Percentiles rank a stretch among this genome's conserved stretches.
These are phyloP conservation scores for Dryobotodes eremita DNA, from an alignment of 2,888 invertebrate species.

Conservation along the genomic window DNA sequence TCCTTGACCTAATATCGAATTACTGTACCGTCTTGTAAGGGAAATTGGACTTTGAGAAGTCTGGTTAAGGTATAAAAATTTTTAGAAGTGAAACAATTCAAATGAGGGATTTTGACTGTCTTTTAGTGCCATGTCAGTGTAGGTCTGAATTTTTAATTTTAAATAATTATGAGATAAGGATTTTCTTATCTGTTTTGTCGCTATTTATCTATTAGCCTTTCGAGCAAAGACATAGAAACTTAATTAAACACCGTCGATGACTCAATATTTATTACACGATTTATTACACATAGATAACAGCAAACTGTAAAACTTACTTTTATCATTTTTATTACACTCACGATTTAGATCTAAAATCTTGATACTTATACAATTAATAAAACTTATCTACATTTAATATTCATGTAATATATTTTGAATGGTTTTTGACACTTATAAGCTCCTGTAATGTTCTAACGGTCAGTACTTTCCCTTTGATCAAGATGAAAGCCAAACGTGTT, in stretches of 20 bases:
- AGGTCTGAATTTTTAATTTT: neutral
- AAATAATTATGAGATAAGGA: neutral
- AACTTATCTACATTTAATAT: slow-evolving; percentile 17
- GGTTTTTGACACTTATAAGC: slow-evolving; percentile 26
- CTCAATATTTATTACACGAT: neutral
- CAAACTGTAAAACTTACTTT: neutral
- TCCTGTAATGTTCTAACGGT: neutral
- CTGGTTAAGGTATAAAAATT: neutral
- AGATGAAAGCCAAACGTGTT: slow-evolving; percentile 20
- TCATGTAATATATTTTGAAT: slow-evolving; percentile 28
- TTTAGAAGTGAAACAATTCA: slow-evolving; percentile 15
- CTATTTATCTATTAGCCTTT: neutral
- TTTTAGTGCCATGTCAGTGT: slow-evolving; percentile 1
- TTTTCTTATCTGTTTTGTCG: neutral
- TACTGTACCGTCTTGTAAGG: slow-evolving; percentile 49
- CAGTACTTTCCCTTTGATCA: slow-evolving; percentile 3
- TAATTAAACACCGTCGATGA: neutral
- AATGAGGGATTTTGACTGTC: slow-evolving; percentile 8
- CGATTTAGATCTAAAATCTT: slow-evolving; percentile 14
- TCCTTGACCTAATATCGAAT: slow-evolving; percentile 87
- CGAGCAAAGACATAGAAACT: neutral
- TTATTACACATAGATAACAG: neutral
- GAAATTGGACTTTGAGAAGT: slow-evolving; percentile 22
- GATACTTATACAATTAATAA: neutral
- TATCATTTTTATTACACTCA: slow-evolving; percentile 9